Conservation (phyloP, 2,888 invertebrate species). For the Xestoiulus laeticollis region DNA sequence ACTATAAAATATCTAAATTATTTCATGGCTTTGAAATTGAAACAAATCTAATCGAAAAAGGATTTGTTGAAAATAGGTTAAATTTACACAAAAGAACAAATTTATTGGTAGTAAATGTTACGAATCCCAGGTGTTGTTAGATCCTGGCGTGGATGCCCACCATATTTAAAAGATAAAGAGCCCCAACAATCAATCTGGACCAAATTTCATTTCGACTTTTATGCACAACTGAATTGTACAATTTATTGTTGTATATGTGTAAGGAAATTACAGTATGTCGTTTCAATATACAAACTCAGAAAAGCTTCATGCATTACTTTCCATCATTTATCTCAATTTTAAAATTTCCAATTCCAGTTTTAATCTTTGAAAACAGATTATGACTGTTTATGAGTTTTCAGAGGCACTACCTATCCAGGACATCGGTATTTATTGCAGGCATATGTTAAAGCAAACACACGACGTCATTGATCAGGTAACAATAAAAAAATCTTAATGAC, state of each 20-base stretch:
- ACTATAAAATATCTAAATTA: too few species aligned
- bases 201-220: too few species aligned
- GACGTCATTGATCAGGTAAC: conserved; percentile 23
- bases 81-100: neutral
- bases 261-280: too few species aligned
- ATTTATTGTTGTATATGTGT: too few species aligned
- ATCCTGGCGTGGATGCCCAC: too few species aligned
- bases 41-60: neutral
- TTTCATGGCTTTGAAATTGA: too few species aligned
- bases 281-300: too few species aligned
- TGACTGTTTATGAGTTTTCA: neutral
- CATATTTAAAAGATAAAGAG: too few species aligned
- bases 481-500: conserved; percentile 33
- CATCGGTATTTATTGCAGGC: neutral
- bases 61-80: neutral
- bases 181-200: too few species aligned
- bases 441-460: conserved; percentile 5
- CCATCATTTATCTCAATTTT: neutral
- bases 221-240: too few species aligned
- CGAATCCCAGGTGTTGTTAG: too few species aligned
- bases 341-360: neutral
- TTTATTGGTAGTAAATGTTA: neutral
- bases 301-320: too few species aligned
- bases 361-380: neutral
- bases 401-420: conserved; percentile 2